These are phyloP conservation scores for Coremacera marginata DNA, from an alignment of 2,888 invertebrate species.

Conservation along the genomic window DNA sequence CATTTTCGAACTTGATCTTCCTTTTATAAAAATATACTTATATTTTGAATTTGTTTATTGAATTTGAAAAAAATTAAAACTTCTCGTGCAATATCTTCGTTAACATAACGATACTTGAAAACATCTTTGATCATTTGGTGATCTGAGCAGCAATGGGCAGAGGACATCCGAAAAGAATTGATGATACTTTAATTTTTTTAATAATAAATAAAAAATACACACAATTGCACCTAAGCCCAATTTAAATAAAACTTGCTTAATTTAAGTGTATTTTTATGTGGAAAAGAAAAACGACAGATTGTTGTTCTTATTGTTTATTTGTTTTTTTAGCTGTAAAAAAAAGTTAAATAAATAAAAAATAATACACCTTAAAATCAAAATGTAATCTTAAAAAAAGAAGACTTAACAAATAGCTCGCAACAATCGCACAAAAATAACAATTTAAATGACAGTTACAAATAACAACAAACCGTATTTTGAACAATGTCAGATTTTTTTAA, in stretches of 20 bases:
- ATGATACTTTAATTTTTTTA: too few species aligned
- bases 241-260: not conserved
- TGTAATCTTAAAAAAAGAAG: not conserved
- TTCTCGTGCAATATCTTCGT: too few species aligned
- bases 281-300: not conserved
- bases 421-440: not conserved
- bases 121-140: too few species aligned
- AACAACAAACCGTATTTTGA: not conserved
- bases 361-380: slow-evolving; percentile 1
- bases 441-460: not conserved
- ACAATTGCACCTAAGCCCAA: slow-evolving; percentile 11
- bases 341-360: not conserved
- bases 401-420: not conserved
- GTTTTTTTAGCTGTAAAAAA: not conserved
- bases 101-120: too few species aligned
- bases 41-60: too few species aligned
- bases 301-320: slow-evolving; percentile 7
- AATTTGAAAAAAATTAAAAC: too few species aligned
- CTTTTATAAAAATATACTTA: too few species aligned
- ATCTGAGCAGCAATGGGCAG: too few species aligned
- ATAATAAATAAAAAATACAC: slow-evolving; percentile 40
- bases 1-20: too few species aligned
- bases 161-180: too few species aligned
- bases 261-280: not conserved
- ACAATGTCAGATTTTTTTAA: not conserved